phyloP scores from a whole-genome alignment of 1,140 invertebrate genomes.

The Diachasmimorpha longicaudata region DNA sequence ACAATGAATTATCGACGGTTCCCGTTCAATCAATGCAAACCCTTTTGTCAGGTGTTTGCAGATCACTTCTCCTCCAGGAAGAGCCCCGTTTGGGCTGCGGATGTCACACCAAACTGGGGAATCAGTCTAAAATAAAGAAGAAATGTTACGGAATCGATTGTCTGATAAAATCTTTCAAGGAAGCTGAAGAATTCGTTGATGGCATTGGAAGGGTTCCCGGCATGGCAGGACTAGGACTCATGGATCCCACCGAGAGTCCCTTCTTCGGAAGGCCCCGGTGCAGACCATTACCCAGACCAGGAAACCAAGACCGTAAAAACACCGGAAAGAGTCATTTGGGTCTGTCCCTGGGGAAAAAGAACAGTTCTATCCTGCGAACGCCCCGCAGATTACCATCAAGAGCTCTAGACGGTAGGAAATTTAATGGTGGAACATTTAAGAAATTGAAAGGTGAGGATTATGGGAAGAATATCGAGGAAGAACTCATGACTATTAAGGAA shows the following conservation, averaged over 20 bases:
- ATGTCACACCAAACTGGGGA: slow-evolving; percentile 29
- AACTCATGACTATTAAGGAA: neutral
- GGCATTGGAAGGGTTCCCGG: slow-evolving; percentile 50
- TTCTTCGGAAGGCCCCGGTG: slow-evolving; percentile 40
- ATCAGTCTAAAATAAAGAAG: slow-evolving; percentile 31
- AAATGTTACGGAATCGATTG: slow-evolving; percentile 46
- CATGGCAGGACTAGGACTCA: slow-evolving; percentile 47
- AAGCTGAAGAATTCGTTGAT: slow-evolving; percentile 51
- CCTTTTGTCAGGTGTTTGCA: slow-evolving; percentile 13
- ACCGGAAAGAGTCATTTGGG: neutral
- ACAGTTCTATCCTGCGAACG: neutral
- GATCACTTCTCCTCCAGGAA: neutral
- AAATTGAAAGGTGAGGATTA: neutral
- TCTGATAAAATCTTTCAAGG: slow-evolving; percentile 46
- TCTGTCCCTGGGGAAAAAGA: neutral
- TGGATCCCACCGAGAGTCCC: slow-evolving; percentile 53
- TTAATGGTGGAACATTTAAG: neutral
- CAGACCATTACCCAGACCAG: neutral
- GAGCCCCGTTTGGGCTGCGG: slow-evolving; percentile 23
- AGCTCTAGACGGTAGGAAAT: neutral
- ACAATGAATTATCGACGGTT: neutral
- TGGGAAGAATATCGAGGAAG: neutral
- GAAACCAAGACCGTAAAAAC: neutral
- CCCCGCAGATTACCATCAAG: neutral
- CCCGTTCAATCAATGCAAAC: slow-evolving; percentile 18